Percentiles rank a stretch among this genome's conserved stretches.
Evolutionary conservation across 64 coral and sea anemone species (phyloP).

Genomic region (Hydrozoanthus tunicans): DNA sequence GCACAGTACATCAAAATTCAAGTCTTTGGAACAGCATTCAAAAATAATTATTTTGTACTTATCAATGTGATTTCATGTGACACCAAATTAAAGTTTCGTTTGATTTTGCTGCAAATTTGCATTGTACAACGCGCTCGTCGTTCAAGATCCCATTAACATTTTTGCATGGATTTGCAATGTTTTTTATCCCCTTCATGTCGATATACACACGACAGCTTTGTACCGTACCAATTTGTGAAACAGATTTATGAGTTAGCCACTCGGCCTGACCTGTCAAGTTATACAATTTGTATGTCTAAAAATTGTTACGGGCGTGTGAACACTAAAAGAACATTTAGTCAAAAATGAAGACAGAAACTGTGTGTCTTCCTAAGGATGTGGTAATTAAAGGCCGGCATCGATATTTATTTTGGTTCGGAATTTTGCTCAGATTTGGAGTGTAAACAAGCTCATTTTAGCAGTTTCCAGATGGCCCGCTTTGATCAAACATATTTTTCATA

Average conservation of each 20-base stretch:
- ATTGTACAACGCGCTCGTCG: background rate
- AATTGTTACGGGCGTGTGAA: slow-evolving; percentile 1
- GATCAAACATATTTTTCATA: slow-evolving; percentile 19
- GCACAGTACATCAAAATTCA: too few species aligned
- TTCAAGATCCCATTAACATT: background rate
- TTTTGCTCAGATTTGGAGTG: slow-evolving; percentile 33
- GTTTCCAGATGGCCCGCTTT: slow-evolving; percentile 26
- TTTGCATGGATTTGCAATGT: background rate
- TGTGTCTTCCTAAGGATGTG: background rate
- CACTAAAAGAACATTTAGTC: slow-evolving; percentile 1
- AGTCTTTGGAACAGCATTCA: too few species aligned
- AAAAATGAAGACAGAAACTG: slow-evolving; percentile 12
- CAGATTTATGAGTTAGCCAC: background rate
- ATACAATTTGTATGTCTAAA: slow-evolving; percentile 16
- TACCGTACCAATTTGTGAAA: slow-evolving; percentile 15
- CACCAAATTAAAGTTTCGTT: too few species aligned
- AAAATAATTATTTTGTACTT: too few species aligned
- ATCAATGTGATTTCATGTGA: too few species aligned
- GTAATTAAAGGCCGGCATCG: slow-evolving; percentile 3
- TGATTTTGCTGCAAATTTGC: too few species aligned
- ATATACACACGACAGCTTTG: background rate
- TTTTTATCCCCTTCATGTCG: background rate
- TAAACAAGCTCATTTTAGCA: slow-evolving; percentile 32
- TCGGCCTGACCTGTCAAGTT: background rate
- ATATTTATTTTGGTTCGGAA: background rate